phyloP scores from a whole-genome alignment of 2,888 invertebrate genomes.

The Eilema sororculum region DNA sequence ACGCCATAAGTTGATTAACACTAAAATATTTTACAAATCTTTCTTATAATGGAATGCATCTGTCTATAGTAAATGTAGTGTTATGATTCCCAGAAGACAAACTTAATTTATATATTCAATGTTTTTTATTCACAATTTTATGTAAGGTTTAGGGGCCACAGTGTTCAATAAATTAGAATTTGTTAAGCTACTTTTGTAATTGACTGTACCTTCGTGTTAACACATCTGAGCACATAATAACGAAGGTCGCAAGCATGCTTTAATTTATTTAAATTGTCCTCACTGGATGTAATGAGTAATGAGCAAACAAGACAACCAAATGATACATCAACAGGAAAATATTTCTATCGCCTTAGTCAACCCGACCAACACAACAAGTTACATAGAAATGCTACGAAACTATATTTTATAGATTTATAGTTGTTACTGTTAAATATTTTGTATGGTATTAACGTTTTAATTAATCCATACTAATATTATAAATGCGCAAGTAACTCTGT shows the following conservation, averaged over 20 bases:
- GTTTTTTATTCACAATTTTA: too few species aligned
- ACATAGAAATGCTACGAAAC: conserved; percentile 13
- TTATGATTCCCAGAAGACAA: too few species aligned
- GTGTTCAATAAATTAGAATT: too few species aligned
- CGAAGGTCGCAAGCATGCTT: conserved; percentile 51
- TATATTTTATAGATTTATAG: conserved; percentile 1
- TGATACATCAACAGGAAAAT: conserved; percentile 47
- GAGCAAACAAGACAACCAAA: conserved; percentile 34
- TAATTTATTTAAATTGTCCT: conserved; percentile 55
- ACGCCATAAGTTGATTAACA: too few species aligned
- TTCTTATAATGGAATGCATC: too few species aligned
- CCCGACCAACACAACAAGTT: conserved; percentile 22
- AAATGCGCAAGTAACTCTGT: neutral
- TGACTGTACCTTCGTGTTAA: conserved; percentile 42
- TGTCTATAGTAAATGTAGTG: too few species aligned
- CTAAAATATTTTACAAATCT: too few species aligned
- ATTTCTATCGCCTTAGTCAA: conserved; percentile 26
- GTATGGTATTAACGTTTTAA: neutral
- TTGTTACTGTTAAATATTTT: neutral
- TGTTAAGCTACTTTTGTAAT: too few species aligned
- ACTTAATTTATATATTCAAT: too few species aligned
- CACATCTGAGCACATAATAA: conserved; percentile 55
- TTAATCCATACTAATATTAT: neutral
- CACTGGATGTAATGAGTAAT: conserved; percentile 35
- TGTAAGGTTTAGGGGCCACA: too few species aligned